A percentile compares a stretch with the other conserved stretches of the same genome.
Evolutionary conservation across 2,113 vertebrate species (phyloP).

Genomic region (Engystomops pustulosus): DNA sequence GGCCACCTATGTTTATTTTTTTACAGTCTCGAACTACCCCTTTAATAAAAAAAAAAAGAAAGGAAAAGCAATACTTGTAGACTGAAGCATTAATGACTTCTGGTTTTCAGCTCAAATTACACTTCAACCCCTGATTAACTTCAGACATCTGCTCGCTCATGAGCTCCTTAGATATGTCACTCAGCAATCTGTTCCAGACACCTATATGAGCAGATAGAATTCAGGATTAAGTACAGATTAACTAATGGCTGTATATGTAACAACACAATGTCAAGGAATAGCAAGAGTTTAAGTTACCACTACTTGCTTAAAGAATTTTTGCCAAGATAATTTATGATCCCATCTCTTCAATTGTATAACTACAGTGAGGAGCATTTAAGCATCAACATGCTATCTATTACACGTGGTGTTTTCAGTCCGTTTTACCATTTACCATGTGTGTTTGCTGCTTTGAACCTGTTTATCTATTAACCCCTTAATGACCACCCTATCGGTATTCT

Average conservation of each 20-base stretch:
- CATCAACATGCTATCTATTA: no score
- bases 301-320: not conserved
- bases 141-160: not conserved
- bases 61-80: not conserved
- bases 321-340: not conserved
- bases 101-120: not conserved
- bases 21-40: no score
- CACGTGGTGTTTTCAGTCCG: no score
- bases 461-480: no score
- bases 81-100: not conserved
- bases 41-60: no score
- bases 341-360: not conserved
- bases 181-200: constrained; percentile 21
- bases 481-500: no score
- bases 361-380: no score
- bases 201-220: constrained; percentile 9
- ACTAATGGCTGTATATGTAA: not conserved
- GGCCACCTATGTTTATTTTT: no score
- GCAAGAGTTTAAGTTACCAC: not conserved
- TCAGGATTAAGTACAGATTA: not conserved
- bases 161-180: constrained; percentile 5
- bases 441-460: no score
- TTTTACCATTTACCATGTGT: no score
- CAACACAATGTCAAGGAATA: not conserved
- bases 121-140: not conserved